These are phyloP conservation scores for Ploceus nigricollis DNA, from an alignment of 2,113 vertebrate species.

Conservation along the genomic window DNA sequence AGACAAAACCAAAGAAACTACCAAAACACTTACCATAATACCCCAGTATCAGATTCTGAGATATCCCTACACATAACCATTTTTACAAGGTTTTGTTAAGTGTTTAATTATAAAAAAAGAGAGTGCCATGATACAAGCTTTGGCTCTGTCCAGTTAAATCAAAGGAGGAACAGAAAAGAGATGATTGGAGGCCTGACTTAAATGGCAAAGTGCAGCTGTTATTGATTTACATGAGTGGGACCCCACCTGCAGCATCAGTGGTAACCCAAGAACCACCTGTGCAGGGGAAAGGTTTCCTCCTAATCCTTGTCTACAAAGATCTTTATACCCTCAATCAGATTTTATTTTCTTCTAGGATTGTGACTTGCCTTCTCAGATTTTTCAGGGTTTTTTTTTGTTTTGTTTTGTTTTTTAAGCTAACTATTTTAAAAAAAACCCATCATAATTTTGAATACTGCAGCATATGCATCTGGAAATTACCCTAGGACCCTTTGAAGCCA, in stretches of 20 bases:
- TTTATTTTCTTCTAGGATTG: background rate
- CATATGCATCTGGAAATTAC: background rate
- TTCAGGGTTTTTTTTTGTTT: background rate
- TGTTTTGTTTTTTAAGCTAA: background rate
- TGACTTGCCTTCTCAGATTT: background rate
- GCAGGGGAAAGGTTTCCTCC: background rate
- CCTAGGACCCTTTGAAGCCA: background rate
- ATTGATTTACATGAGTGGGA: background rate
- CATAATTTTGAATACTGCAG: background rate
- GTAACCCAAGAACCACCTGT: background rate
- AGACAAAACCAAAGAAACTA: background rate
- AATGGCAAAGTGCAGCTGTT: background rate
- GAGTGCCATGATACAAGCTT: background rate
- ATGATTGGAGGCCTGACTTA: background rate
- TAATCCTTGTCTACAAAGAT: background rate
- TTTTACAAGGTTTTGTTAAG: background rate
- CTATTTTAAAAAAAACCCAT: background rate
- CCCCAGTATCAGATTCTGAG: background rate
- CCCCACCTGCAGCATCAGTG: background rate
- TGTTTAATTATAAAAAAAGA: background rate
- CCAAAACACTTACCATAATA: background rate
- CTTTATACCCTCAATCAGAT: background rate
- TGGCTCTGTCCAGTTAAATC: background rate
- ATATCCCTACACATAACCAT: background rate
- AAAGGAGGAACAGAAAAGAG: background rate